phyloP scores from a whole-genome alignment of 2,797 vertebrate genomes.

The Helarctos malayanus region DNA sequence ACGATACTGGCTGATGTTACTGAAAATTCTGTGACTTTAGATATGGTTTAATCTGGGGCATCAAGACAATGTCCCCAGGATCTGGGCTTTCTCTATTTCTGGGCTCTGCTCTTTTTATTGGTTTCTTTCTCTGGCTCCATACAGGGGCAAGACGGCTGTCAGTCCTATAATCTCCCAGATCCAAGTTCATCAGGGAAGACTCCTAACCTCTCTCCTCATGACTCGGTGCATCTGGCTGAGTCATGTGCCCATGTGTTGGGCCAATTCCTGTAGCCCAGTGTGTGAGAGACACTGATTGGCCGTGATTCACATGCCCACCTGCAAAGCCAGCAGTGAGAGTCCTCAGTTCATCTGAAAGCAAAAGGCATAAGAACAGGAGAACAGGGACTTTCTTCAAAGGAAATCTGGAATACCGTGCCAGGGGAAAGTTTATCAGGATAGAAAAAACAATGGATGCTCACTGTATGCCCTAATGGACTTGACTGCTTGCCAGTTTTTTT shows the following conservation, averaged over 20 bases:
- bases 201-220: background rate
- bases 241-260: background rate
- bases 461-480: constrained; percentile 23
- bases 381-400: constrained; percentile 33
- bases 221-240: background rate
- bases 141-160: background rate
- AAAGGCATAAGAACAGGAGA: background rate
- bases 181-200: background rate
- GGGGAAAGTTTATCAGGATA: background rate
- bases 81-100: background rate
- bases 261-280: background rate
- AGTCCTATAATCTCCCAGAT: background rate
- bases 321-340: background rate
- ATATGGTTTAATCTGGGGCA: background rate
- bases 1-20: background rate
- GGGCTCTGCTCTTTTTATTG: background rate
- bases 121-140: background rate
- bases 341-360: background rate
- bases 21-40: constrained; percentile 5
- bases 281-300: constrained; percentile 3
- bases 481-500: constrained; percentile 5
- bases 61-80: background rate
- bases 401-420: background rate
- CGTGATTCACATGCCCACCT: background rate
- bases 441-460: background rate